Base-by-base conservation (phyloP, 2,888 invertebrate genomes). In the Luperina nickerlii region DNA sequence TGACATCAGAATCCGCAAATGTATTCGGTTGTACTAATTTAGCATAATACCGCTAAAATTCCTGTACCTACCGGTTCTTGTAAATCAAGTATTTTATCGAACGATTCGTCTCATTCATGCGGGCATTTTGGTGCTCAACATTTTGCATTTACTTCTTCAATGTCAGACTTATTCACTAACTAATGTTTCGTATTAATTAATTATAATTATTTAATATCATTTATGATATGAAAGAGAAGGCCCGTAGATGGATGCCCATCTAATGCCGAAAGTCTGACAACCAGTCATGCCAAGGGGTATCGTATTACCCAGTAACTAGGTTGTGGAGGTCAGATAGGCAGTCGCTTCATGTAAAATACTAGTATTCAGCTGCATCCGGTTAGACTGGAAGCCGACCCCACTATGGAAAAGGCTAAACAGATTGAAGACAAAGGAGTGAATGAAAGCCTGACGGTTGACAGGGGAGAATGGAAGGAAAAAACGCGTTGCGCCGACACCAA, bases 71-170 rank as follows among this genome's bases (percentile, higher is more conserved):
- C 82, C 79, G 79, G 79, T 84, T 84, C 57, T 75, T 38, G 66
- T 20, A 7, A 82, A 85, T 76, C 68, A 74, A 75, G 78, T 85
- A 86, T 77, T 76, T 42, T 65, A 74, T 73, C 65, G 74, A 86
- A 80, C 80, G 80, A 85, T 86, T 83, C 72, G 76, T 79, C 76
- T 79, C 85, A 86, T 75, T 86, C 76, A 85, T 85, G 79, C 86
- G 86, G 77, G 78, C n/a, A 38, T 69, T 78, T 57, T 13, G 62
- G 8, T 57, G n/a, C 42, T 54, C 6, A 38, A 63, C 1, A 65
- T 72, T 70, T 67, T 38, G 7, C 20, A 32, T 42, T 65, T 48
- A 66, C 8, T 62, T 20, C 63, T 72, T 73, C 1, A 60, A 66
- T 54, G 8, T 24, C 24, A 69, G 11, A 18, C 4, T 45, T n/a